Base-by-base conservation (phyloP, 2,113 vertebrate genomes). In the Anguilla rostrata region DNA sequence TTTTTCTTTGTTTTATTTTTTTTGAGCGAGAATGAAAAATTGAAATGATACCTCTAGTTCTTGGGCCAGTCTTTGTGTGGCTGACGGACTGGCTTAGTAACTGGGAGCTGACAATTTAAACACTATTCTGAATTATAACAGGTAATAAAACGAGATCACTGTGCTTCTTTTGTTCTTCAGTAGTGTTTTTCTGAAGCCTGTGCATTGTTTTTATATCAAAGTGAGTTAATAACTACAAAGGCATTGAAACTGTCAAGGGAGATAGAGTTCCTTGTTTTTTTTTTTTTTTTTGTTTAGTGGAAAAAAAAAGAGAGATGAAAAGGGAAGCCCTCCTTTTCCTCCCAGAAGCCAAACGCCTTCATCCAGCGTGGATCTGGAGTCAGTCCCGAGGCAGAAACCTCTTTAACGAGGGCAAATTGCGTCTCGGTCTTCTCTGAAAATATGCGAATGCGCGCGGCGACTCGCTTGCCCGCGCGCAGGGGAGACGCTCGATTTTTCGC, bases 211-310 rank as follows among this genome's bases (percentile, higher is more conserved):
- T 34, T 34, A 29, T 75, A 11, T 34, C 71, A 29, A 34, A n/a
- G 71, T 8, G 26, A 34, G 9, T 8, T 34, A 75, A 26, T 75
- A 34, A 75, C n/a, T 75, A 34, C 71, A 75, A 75, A 75, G 26
- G 71, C 71, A 75, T 75, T 26, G 9, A 34, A 75, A 34, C 71
- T 75, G 7, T 34, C 71, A n/a, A n/a, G n/a, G 60, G 60, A 26
- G 60, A 29, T n/a, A 71, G 63, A 71, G 26, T 7, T 71, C 26
- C 26, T 5, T n/a, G 34, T 75, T 34, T n/a, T 75, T n/a, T 34
- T 91, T 91, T 34, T n/a, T 75, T n/a, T 34, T 91, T 91, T 93
- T 92, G 91, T 93, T 92, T 91, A 90, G 90, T 83, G 85, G 15
- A 78, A 85, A 53, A 86, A 84, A 88, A 56, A 85, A 83, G 80